Evolutionary conservation across 2,888 invertebrate genomes (phyloP).

Genomic region (Hypolimnas misippus): DNA sequence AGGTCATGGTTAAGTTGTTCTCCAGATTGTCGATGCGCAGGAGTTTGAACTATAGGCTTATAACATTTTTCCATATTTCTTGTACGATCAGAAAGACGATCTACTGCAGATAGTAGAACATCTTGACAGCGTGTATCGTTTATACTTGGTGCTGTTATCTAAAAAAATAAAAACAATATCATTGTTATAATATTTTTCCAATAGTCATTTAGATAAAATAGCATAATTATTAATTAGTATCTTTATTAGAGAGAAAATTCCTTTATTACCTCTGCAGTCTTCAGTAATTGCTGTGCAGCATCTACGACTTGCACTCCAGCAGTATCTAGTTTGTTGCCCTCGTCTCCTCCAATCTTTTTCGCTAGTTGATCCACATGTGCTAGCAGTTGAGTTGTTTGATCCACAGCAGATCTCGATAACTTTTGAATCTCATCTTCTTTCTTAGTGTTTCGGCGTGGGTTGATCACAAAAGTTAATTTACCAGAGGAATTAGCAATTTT

Average conservation of each 20-base stretch:
- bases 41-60: constrained; percentile 28
- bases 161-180: too few species aligned
- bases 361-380: constrained; percentile 49
- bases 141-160: constrained; percentile 36
- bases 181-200: too few species aligned
- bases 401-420: constrained; percentile 49
- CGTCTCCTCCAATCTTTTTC: constrained; percentile 44
- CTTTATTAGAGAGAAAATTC: too few species aligned
- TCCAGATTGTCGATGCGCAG: constrained; percentile 21
- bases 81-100: constrained; percentile 18
- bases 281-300: constrained; percentile 51
- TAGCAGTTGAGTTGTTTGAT: constrained; percentile 50
- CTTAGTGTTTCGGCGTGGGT: constrained; percentile 29
- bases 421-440: constrained; percentile 45
- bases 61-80: constrained; percentile 27
- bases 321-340: constrained; percentile 45
- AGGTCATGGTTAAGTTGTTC: constrained; percentile 20
- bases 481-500: constrained; percentile 45
- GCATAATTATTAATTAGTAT: too few species aligned
- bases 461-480: constrained; percentile 38
- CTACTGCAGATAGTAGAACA: constrained; percentile 28
- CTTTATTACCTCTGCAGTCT: constrained; percentile 53
- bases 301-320: constrained; percentile 49
- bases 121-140: constrained; percentile 31
- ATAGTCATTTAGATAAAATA: too few species aligned